Evolutionary conservation across 2,797 vertebrate genomes (phyloP).

Genomic region (Trachurus trachurus): DNA sequence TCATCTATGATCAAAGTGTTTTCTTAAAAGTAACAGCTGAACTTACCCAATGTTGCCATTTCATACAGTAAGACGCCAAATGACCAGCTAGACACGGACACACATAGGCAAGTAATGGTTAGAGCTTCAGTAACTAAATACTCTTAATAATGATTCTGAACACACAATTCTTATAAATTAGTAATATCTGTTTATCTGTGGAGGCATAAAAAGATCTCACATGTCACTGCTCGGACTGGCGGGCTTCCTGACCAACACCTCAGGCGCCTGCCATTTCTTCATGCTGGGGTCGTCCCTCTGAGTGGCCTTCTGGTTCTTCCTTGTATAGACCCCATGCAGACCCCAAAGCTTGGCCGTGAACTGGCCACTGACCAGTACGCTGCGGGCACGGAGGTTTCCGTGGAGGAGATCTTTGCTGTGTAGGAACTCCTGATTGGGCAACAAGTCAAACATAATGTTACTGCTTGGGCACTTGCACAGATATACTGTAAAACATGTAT

Average conservation of each 20-base stretch:
- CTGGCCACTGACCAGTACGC: conserved; percentile 88
- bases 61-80: conserved; percentile 95
- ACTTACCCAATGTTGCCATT: conserved; percentile 94
- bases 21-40: background rate
- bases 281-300: conserved; percentile 74
- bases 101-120: conserved; percentile 38
- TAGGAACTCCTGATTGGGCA: conserved; percentile 88
- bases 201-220: conserved; percentile 76
- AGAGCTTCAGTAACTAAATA: background rate
- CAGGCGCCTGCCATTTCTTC: conserved; percentile 96
- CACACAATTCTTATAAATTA: background rate
- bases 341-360: conserved; percentile 91
- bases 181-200: no score
- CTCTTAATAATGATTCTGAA: background rate
- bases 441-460: conserved; percentile 1
- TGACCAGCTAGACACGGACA: conserved; percentile 90
- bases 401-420: conserved; percentile 91
- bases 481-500: background rate
- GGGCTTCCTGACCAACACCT: conserved; percentile 86
- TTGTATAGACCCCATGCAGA: conserved; percentile 87
- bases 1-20: background rate
- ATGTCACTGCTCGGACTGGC: conserved; percentile 88
- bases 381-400: conserved; percentile 91
- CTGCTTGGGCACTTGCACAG: background rate
- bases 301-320: conserved; percentile 70